Evolutionary conservation across 2,797 vertebrate species (phyloP), one percentile per base, ranked within the genome.

Genomic region (Gastrophryne carolinensis): DNA sequence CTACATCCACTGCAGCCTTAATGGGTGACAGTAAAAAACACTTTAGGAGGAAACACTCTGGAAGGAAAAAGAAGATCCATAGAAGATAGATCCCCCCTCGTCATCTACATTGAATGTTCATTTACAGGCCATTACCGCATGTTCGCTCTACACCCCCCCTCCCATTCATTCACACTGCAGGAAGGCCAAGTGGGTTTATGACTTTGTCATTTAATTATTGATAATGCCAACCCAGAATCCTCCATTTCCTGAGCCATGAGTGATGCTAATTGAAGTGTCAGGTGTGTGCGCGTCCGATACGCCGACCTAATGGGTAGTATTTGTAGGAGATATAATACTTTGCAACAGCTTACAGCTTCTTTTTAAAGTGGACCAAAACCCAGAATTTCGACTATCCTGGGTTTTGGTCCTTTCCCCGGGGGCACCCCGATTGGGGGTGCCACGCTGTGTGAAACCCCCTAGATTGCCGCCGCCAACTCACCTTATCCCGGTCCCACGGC

Each of bases 201-300:
- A 73, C 73, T 80, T 70, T 37, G 84, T 79, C 63, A 65, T 84
- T 88, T 83, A 87, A 87, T 88, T 87, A 88, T 87, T 85, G 81
- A 89, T 89, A 82, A 74, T 70, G 67, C 64, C 73, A 80, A 78
- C 74, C 71, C 61, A 72, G 68, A 87, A 35, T n/a, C 58, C 52
- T 81, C 87, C 84, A 79, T 85, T 72, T 79, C 80, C 83, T 83
- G 82, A 71, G 78, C 79, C 81, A 79, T 81, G 78, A 44, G 58
- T 61, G 52, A 52, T 57, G 74, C 73, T 80, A 83, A 86, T 80
- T 82, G 85, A 65, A 56, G 73, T 62, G 44, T 53, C 75, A 76
- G n/a, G 52, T 78, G 67, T 58, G 39, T 10, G 6, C 2, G 41
- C 7, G n/a, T n/a, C 52, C 35, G 3, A 68, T 35, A 11, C 32